Conservation (phyloP, 2,113 vertebrate genomes). For the Ageneiosus marmoratus region DNA sequence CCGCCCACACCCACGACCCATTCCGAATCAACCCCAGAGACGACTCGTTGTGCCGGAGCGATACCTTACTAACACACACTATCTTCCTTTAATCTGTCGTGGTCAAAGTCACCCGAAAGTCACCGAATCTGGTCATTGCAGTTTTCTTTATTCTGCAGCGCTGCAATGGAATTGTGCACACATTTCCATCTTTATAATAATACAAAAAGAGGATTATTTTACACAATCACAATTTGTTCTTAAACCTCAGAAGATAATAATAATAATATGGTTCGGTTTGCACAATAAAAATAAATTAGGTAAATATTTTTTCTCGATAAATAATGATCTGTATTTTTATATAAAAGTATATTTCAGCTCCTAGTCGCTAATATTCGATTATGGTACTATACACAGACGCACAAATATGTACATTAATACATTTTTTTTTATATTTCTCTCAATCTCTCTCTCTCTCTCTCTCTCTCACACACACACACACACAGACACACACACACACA, state of each 20-base stretch:
- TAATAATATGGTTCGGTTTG: neutral
- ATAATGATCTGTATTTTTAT: slow-evolving; percentile 10
- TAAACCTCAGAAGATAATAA: slow-evolving; percentile 9
- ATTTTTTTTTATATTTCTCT: too few relatives aligned
- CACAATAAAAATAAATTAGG: slow-evolving; percentile 29
- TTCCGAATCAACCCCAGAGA: too few relatives aligned
- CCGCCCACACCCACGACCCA: too few relatives aligned
- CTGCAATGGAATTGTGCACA: neutral
- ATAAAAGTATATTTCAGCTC: slow-evolving; percentile 23
- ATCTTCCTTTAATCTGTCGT: too few relatives aligned
- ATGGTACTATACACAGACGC: slow-evolving; percentile 25
- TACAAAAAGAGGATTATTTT: neutral
- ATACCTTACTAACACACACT: too few relatives aligned
- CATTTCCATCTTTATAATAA: neutral
- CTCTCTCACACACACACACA: neutral
- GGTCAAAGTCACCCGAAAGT: too few relatives aligned
- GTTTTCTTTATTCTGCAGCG: slow-evolving; percentile 28
- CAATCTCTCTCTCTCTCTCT: too few relatives aligned
- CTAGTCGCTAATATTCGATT: slow-evolving; percentile 22
- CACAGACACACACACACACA: slow-evolving; percentile 6
- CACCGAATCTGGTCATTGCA: neutral
- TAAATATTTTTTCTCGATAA: slow-evolving; percentile 25
- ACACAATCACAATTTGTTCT: slow-evolving; percentile 6
- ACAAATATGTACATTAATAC: slow-evolving; percentile 20
- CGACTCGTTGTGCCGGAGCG: too few relatives aligned